These are phyloP conservation scores for Astreopora myriophthalma DNA, from an alignment of 64 coral and sea anemone genomes.

Conservation along the genomic window DNA sequence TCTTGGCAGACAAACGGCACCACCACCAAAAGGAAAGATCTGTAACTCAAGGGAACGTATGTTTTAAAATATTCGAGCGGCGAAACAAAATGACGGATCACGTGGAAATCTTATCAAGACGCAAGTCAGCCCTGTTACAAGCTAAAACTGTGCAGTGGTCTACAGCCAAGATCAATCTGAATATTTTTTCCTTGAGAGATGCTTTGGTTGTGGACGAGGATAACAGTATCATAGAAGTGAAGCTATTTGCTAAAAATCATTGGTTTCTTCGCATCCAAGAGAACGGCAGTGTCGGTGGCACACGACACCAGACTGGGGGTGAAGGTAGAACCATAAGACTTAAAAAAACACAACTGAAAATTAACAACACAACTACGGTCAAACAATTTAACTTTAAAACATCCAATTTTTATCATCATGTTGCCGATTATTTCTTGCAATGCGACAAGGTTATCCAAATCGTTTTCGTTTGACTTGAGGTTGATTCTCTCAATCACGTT, in stretches of 20 bases:
- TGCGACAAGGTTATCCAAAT: too few relatives aligned
- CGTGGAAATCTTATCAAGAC: background rate
- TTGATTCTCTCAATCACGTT: too few relatives aligned
- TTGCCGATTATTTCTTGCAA: too few relatives aligned
- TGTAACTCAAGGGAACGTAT: background rate
- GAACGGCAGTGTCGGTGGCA: background rate
- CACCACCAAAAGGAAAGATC: background rate
- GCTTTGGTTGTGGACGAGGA: background rate
- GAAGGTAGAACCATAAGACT: background rate
- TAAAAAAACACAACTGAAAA: background rate
- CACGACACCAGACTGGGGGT: background rate
- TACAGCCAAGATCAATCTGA: constrained; percentile 21
- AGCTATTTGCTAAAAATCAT: constrained; percentile 23
- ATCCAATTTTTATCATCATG: too few relatives aligned
- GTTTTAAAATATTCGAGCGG: background rate
- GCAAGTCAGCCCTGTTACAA: constrained; percentile 18
- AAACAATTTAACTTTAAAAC: too few relatives aligned
- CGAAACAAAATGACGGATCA: background rate
- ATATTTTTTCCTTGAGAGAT: background rate
- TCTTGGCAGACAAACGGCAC: background rate
- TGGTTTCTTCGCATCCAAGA: constrained; percentile 17
- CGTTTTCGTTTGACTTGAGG: too few relatives aligned
- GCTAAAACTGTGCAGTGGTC: constrained; percentile 6
- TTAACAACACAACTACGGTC: too few relatives aligned
- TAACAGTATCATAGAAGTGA: background rate